Percentiles rank a stretch among this genome's conserved stretches.
phyloP scores from a whole-genome alignment of 2,888 invertebrate genomes.

The Phortica okadai region DNA sequence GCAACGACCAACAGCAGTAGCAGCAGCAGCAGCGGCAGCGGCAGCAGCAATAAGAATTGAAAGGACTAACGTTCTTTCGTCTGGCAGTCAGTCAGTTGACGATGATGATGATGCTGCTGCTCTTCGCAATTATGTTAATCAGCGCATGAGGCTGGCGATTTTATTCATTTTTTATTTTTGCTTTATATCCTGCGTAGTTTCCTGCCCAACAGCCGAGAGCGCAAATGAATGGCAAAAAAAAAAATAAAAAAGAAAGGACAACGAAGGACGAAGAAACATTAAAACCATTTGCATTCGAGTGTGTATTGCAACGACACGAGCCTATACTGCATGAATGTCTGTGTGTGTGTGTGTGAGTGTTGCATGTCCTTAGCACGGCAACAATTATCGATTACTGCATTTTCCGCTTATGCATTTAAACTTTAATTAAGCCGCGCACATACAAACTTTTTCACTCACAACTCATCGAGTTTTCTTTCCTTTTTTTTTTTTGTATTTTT shows the following conservation, averaged over 20 bases:
- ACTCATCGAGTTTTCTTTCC: background rate
- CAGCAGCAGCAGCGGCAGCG: slow-evolving; percentile 24
- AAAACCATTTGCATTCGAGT: background rate
- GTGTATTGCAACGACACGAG: background rate
- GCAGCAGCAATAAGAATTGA: slow-evolving; percentile 7
- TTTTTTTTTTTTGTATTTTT: background rate
- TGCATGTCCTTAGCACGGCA: background rate
- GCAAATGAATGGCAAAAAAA: background rate
- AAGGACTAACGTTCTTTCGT: background rate
- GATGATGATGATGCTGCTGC: background rate
- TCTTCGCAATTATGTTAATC: slow-evolving; percentile 26
- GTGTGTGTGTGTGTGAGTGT: background rate
- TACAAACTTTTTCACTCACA: background rate
- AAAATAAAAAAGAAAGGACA: background rate
- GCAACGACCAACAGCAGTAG: background rate
- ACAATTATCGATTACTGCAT: background rate
- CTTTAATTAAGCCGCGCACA: background rate
- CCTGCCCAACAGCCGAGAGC: background rate
- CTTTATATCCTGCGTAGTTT: background rate
- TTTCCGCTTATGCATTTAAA: background rate
- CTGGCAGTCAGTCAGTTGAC: background rate
- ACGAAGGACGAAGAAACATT: background rate
- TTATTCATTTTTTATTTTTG: background rate
- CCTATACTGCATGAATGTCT: background rate
- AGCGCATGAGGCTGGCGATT: slow-evolving; percentile 13